A percentile compares a stretch with the other conserved stretches of the same genome.
Evolutionary conservation across 2,113 vertebrate species (phyloP).

Genomic region (Cochlearius cochlearius): DNA sequence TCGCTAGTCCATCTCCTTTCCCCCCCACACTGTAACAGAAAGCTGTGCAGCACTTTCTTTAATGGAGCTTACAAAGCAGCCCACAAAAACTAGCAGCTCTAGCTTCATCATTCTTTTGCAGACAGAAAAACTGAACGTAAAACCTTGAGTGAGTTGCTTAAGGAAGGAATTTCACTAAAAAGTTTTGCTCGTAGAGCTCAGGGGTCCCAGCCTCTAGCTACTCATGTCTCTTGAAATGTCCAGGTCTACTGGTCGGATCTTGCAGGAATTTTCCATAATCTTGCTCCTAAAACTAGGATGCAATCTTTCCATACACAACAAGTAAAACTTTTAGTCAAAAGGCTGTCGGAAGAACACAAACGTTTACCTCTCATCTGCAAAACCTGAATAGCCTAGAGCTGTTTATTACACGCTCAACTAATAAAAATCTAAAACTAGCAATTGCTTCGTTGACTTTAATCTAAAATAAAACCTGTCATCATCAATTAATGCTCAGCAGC

Average conservation of each 20-base stretch:
- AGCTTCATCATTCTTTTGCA: background rate
- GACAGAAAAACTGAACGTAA: background rate
- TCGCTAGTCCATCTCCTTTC: background rate
- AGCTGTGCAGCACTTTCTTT: background rate
- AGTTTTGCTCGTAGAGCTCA: background rate
- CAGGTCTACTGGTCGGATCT: background rate
- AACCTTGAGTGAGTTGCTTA: background rate
- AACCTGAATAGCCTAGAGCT: background rate
- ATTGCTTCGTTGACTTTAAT: background rate
- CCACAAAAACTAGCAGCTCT: background rate
- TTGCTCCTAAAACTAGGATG: background rate
- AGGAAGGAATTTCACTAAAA: background rate
- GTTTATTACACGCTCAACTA: background rate
- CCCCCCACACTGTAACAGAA: background rate
- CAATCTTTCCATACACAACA: background rate
- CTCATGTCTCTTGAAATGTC: background rate
- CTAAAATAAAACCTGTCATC: conserved; percentile 27
- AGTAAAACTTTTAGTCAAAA: background rate
- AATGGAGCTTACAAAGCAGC: background rate
- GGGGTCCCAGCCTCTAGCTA: background rate
- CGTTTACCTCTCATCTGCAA: rapidly evolving
- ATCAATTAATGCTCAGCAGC: background rate
- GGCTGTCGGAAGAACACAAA: background rate
- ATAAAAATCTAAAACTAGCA: background rate
- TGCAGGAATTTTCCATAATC: background rate